Base-by-base conservation (phyloP, 1,140 invertebrate genomes). In the Atta colombica region DNA sequence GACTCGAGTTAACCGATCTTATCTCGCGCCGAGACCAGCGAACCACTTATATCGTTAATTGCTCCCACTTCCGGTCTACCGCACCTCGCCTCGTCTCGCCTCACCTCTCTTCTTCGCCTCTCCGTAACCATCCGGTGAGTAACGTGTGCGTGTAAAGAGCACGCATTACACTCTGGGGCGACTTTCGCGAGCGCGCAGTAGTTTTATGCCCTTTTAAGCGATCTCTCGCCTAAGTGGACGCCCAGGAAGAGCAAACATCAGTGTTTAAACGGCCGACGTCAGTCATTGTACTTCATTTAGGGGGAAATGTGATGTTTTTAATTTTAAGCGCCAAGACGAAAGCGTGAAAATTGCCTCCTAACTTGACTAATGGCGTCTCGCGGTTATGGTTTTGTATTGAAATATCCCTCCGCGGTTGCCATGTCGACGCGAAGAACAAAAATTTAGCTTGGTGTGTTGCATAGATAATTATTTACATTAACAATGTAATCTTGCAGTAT, bases 31-130 rank as follows among this genome's bases (percentile, higher is more conserved):
- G 91, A 93, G 94, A 94, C 93, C 94, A 94, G 92, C 94, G 94
- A 94, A 95, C 94, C 95, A 95, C 95, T 95, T 95, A 95, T 94
- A 95, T 95, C 94, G 95, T 95, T 95, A 95, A 95, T 95, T 95
- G 95, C 94, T 95, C 94, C 93, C 91, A 94, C 95, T 95, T 95
- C 95, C 95, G 94, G 90, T 55, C 89, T 78, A 60, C 81, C 72
- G 63, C 74, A 31, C 65, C 53, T 39, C 39, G 35, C 61, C 61
- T 88, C 69, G 25, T 51, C 72, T 28, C 60, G 28, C n/a, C 68
- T 63, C 81, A 1, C 53, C 55, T 39, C 14, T 65, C 77, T 55
- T 82, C 61, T 6, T 55, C 81, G 18, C 58, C 16, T 65, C 71
- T 66, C 60, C 49, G 51, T 65, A 45, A 60, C 51, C 53, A 60